These are phyloP conservation scores for Helarctos malayanus DNA, from an alignment of 2,797 vertebrate species.

Conservation along the genomic window DNA sequence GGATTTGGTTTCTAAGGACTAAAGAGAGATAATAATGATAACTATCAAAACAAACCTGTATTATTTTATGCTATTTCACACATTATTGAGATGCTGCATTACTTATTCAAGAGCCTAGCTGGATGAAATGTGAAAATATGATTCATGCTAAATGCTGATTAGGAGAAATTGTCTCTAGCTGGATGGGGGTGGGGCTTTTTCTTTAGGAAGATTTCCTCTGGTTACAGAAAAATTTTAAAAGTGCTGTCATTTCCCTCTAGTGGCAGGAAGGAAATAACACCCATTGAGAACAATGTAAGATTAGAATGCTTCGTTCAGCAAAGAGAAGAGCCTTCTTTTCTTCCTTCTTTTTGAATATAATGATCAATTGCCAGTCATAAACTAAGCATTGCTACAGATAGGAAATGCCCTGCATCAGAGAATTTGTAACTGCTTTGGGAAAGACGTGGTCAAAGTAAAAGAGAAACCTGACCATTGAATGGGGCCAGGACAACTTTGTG, in stretches of 20 bases:
- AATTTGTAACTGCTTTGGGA: neutral
- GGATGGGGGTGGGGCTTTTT: neutral
- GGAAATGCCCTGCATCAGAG: neutral
- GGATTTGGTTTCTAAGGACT: neutral
- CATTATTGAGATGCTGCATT: neutral
- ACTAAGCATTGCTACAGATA: neutral
- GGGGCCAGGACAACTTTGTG: neutral
- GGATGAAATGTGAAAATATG: conserved; percentile 1
- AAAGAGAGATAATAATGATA: conserved; percentile 16
- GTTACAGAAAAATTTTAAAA: conserved; percentile 19
- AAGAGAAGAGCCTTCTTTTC: neutral
- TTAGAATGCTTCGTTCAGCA: neutral
- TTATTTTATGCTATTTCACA: neutral
- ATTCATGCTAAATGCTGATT: neutral
- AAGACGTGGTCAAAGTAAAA: neutral
- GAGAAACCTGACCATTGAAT: neutral
- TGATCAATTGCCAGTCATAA: neutral
- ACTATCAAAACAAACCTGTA: neutral
- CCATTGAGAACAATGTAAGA: neutral
- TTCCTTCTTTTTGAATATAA: neutral
- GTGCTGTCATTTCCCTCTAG: conserved; percentile 74
- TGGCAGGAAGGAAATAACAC: conserved; percentile 52
- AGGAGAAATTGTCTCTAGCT: neutral
- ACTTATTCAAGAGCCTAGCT: neutral
- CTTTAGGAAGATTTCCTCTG: neutral